phyloP scores from a whole-genome alignment of 1,140 invertebrate genomes.

The Zaprionus lachaisei region DNA sequence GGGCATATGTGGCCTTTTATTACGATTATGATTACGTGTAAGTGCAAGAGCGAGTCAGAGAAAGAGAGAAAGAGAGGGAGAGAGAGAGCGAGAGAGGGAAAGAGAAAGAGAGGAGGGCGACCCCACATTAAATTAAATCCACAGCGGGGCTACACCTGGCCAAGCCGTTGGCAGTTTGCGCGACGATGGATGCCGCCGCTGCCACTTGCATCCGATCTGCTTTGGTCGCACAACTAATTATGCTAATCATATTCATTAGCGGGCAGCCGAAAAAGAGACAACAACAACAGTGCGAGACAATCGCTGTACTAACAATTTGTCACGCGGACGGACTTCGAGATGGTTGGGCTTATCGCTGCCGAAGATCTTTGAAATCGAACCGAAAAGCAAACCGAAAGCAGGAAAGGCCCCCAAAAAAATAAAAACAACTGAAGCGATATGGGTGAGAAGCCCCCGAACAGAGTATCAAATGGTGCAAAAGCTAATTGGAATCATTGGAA shows the following conservation, averaged over 20 bases:
- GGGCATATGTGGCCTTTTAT: constrained; percentile 77
- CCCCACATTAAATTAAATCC: constrained; percentile 43
- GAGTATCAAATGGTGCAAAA: constrained; percentile 19
- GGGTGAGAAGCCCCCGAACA: neutral
- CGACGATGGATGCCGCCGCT: neutral
- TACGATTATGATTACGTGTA: constrained; percentile 79
- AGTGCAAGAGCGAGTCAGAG: constrained; percentile 45
- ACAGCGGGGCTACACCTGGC: constrained; percentile 19
- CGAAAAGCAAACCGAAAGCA: constrained; percentile 14
- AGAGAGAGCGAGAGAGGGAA: neutral
- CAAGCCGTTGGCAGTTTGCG: neutral
- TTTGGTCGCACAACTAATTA: constrained; percentile 61
- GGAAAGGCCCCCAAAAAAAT: constrained; percentile 32
- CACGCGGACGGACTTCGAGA: constrained; percentile 52
- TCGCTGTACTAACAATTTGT: constrained; percentile 63
- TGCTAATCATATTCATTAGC: constrained; percentile 80
- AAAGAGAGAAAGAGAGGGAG: neutral
- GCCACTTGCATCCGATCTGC: constrained; percentile 19
- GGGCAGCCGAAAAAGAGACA: constrained; percentile 10
- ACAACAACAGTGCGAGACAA: constrained; percentile 18
- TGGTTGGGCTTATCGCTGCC: constrained; percentile 53
- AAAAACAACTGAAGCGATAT: constrained; percentile 37
- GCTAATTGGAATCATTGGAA: constrained; percentile 26
- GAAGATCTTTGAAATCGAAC: constrained; percentile 51
- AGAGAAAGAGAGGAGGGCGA: neutral